Base-by-base conservation (phyloP, 2,888 invertebrate genomes). In the Erebia ligea region DNA sequence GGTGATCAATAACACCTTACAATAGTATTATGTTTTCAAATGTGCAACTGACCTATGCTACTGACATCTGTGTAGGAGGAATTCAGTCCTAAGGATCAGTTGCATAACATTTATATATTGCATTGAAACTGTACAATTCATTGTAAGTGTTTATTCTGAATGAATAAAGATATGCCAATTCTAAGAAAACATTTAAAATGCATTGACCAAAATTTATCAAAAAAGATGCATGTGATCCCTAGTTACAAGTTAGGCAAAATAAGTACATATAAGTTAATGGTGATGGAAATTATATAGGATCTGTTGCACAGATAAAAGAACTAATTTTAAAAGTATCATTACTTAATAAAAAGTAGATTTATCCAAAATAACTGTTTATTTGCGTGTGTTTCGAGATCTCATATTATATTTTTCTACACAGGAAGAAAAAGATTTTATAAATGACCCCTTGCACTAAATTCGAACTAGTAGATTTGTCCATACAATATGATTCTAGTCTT, bases 171-270 rank as follows among this genome's bases (percentile, higher is more conserved):
- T 52, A 17, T 50, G 50, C n/a, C 50, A 50, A n/a, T 52, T n/a
- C 17, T 52, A 17, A n/a, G 8, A 52, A 52, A 52, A 17, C 6
- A 52, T 4, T 45, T 50, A 0, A n/a, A 50, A 50, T 8, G 15
- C 8, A 19, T 54, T 2, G 10, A 19, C 19, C 17, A 9, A 19
- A 11, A 8, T 19, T 19, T 21, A 21, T 45, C 19, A 19, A 19
- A 19, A 21, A 11, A 50, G 64, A 73, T 73, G 72, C 72, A 72
- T 48, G 17, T 72, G 72, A 72, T 67, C 72, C 72, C 72, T 70
- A 64, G 4, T 6, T 15, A 34, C 11, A 2, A 64, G 13, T 6
- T 8, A 64, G 6, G 45, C 19, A 54, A 64, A 17, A 54, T 54
- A 54, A 64, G n/a, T n/a, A n/a, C n/a, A 40, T 52, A 21, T 8